Conservation (phyloP, 2,797 vertebrate genomes). For the Pelodytes ibericus region DNA sequence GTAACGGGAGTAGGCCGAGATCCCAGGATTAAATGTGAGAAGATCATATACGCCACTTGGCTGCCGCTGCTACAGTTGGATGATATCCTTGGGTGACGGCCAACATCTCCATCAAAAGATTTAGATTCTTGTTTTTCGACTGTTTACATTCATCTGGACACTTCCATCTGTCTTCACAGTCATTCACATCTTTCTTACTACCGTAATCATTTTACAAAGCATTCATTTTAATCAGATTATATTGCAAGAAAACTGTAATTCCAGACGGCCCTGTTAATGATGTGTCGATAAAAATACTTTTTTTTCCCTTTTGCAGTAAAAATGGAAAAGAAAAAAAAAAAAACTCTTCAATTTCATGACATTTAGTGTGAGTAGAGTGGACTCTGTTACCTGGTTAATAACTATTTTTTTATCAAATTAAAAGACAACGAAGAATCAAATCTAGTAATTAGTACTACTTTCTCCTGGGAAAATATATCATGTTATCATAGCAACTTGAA, state of each 20-base stretch:
- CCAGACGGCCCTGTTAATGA: neutral
- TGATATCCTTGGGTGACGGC: slow-evolving; percentile 14
- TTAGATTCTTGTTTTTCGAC: slow-evolving; percentile 6
- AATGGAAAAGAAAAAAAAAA: too few species aligned
- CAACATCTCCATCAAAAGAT: slow-evolving; percentile 35
- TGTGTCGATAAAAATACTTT: slow-evolving; percentile 13
- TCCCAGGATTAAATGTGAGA: neutral
- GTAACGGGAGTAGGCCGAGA: too few species aligned
- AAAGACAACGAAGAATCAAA: too few species aligned
- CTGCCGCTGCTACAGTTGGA: slow-evolving; percentile 14
- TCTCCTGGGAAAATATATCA: too few species aligned
- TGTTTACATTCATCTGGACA: slow-evolving; percentile 30
- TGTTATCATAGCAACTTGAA: too few species aligned
- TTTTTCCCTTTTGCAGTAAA: too few species aligned
- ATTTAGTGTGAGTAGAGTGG: too few species aligned
- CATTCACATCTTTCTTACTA: slow-evolving; percentile 7
- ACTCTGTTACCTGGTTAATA: too few species aligned
- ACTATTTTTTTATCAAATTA: too few species aligned
- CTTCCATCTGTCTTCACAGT: slow-evolving; percentile 32
- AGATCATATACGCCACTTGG: slow-evolving; percentile 7
- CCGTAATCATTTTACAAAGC: slow-evolving; percentile 34
- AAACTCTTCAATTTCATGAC: too few species aligned
- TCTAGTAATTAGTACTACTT: too few species aligned
- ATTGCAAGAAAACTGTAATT: slow-evolving; percentile 18
- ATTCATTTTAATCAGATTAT: slow-evolving; percentile 48